Evolutionary conservation across 2,888 invertebrate genomes (phyloP), one percentile per base, ranked within the genome.

Genomic region (Macropis europaea): DNA sequence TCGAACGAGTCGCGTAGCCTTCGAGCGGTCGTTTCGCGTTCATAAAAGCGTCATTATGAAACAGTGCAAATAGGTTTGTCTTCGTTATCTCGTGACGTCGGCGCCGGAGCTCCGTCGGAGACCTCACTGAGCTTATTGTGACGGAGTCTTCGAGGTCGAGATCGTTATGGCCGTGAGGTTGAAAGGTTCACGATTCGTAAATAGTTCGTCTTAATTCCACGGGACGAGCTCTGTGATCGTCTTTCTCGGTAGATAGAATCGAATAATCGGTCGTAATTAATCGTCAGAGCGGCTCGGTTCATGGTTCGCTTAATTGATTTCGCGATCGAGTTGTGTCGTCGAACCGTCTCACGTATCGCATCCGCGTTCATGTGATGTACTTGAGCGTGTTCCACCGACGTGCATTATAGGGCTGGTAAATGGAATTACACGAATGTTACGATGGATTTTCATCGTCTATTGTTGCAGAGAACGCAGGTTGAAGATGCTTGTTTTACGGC

Each of bases 181-280:
- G 9, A 3, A 48, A 7, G 15, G 11, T 28, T 22, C 19, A 17
- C n/a, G 9, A 43, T 2, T 11, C 15, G 15, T 4, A 9, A 15
- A 1, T 13, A 2, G 9, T 7, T 30, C 11, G 32, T 3, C 42
- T 42, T 30, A 30, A 40, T 48, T 19, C 42, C 54, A 9, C 15
- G 15, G 6, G 17, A 26, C 13, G 26, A 22, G 9, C 5, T 17
- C 4, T 4, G 17, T 11, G n/a, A 13, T 26, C 13, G 40, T 4
- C 17, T 26, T 19, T 34, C 15, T 45, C 34, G 36, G 43, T 40
- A 52, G 67, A 52, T 32, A 9, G 42, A 50, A 69, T 67, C 67
- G 67, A 38, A 57, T 66, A 69, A 69, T 69, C 57, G 69, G 38
- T 34, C 28, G 57, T 69, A 66, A 69, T 67, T 69, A 69, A 69